Conservation (phyloP, 2,797 vertebrate species). For the Cryptoblepharus egeriae region DNA sequence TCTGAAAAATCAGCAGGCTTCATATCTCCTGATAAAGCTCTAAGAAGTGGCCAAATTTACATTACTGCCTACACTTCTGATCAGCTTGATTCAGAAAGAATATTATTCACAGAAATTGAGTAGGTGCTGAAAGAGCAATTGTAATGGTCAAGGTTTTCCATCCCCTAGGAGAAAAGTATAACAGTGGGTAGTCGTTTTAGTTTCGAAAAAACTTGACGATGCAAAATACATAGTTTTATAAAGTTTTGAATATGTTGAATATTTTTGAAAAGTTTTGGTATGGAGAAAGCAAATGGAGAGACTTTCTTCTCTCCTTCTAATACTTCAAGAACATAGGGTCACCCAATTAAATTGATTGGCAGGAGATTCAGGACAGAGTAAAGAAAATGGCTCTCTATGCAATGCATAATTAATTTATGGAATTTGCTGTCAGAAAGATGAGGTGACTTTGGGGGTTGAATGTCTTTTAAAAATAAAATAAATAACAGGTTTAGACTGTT, state of each 20-base stretch:
- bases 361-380: neutral
- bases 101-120: neutral
- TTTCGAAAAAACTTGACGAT: neutral
- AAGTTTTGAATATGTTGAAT: neutral
- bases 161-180: neutral
- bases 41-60: no score
- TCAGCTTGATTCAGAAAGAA: neutral
- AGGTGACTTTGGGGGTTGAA: neutral
- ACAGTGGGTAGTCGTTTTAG: neutral
- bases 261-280: no score
- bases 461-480: no score
- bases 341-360: constrained; percentile 13
- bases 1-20: neutral
- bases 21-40: neutral
- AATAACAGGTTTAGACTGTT: no score
- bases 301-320: neutral
- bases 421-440: neutral
- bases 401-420: neutral
- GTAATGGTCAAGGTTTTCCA: neutral
- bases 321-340: neutral
- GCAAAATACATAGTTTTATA: neutral
- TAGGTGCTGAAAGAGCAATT: neutral
- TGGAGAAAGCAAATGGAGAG: neutral
- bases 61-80: neutral
- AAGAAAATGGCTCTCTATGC: neutral